A percentile compares a stretch with the other conserved stretches of the same genome.
phyloP scores from a whole-genome alignment of 30 jellyfish, hydroid and myxozoan species.

The Euphysa ruthae region DNA sequence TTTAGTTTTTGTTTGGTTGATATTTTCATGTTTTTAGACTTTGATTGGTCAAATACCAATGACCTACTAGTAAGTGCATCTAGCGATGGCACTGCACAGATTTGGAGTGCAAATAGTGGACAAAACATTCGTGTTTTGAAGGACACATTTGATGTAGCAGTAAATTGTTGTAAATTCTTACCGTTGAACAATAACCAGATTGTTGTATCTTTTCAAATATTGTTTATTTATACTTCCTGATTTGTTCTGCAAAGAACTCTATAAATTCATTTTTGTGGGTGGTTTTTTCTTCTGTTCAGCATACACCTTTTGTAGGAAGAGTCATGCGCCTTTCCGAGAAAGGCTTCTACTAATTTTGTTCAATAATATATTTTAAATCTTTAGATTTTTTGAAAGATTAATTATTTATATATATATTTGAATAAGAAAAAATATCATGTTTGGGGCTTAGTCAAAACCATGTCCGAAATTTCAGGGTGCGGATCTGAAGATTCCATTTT shows the following conservation, averaged over 20 bases:
- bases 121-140: slow-evolving; percentile 60
- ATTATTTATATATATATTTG: too few species aligned
- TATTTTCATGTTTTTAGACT: slow-evolving; percentile 27
- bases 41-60: slow-evolving; percentile 90
- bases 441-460: too few species aligned
- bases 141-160: slow-evolving; percentile 65
- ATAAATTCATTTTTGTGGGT: background rate
- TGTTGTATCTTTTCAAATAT: slow-evolving; percentile 74
- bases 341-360: too few species aligned
- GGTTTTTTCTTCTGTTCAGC: background rate
- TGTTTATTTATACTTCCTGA: background rate
- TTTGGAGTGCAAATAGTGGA: slow-evolving; percentile 78
- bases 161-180: slow-evolving; percentile 66
- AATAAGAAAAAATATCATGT: too few species aligned
- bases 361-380: too few species aligned
- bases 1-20: too few species aligned
- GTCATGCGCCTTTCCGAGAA: background rate
- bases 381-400: too few species aligned
- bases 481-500: too few species aligned
- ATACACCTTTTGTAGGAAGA: background rate
- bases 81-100: slow-evolving; percentile 81
- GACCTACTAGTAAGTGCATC: slow-evolving; percentile 82
- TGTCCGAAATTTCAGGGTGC: too few species aligned
- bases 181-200: slow-evolving; percentile 81
- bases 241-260: background rate